A percentile compares a stretch with the other conserved stretches of the same genome.
phyloP scores from a whole-genome alignment of 1,140 invertebrate species.

The Trinorchestia longiramus region DNA sequence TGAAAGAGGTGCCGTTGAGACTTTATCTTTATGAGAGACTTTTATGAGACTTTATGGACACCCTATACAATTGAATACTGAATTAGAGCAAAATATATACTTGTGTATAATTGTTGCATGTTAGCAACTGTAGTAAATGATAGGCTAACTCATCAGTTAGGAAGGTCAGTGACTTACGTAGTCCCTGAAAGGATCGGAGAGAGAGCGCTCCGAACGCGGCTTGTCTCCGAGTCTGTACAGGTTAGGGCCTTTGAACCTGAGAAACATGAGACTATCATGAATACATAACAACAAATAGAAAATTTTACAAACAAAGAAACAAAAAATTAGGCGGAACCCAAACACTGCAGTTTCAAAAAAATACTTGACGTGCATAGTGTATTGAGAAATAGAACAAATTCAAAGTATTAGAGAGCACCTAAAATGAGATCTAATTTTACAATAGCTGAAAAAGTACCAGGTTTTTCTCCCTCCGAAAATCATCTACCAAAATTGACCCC shows the following conservation, averaged over 20 bases:
- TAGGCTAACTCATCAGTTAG: too few species aligned
- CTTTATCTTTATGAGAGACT: too few species aligned
- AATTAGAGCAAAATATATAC: too few species aligned
- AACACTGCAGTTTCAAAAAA: not conserved
- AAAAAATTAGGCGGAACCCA: not conserved
- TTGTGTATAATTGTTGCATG: too few species aligned
- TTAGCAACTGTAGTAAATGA: too few species aligned
- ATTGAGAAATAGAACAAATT: not conserved
- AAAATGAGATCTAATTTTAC: not conserved
- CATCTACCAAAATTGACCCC: not conserved
- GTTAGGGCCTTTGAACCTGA: conserved; percentile 18
- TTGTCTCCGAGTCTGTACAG: not conserved
- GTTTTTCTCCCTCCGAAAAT: not conserved
- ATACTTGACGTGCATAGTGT: not conserved
- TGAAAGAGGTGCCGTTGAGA: too few species aligned
- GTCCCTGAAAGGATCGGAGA: not conserved
- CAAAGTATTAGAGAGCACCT: not conserved
- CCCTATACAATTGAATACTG: too few species aligned
- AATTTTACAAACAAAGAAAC: not conserved
- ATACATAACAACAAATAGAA: too few species aligned
- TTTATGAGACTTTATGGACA: too few species aligned
- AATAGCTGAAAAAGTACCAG: not conserved
- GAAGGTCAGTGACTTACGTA: conserved; percentile 3
- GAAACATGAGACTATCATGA: not conserved
- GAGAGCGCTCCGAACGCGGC: not conserved